phyloP scores from a whole-genome alignment of 64 coral and sea anemone genomes.

The Pocillopora damicornis region DNA sequence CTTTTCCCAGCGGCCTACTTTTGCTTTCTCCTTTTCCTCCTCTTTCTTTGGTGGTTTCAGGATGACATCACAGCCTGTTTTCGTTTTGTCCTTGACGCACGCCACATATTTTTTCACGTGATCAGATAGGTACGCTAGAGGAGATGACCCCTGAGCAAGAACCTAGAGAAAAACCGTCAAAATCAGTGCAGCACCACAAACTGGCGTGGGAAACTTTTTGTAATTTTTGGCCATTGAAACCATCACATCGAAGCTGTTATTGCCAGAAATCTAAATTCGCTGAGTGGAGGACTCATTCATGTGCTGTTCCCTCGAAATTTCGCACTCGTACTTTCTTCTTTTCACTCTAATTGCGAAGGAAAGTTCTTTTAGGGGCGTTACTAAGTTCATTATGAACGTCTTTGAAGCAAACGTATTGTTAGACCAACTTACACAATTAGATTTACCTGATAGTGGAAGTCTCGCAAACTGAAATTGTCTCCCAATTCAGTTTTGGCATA shows the following conservation, averaged over 20 bases:
- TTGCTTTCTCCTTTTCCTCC: not conserved
- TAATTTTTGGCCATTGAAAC: not conserved
- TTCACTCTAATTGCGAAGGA: no score
- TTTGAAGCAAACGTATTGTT: no score
- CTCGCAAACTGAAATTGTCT: slow-evolving; percentile 24
- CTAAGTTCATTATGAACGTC: no score
- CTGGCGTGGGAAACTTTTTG: not conserved
- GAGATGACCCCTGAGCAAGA: slow-evolving; percentile 49
- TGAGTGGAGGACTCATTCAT: not conserved
- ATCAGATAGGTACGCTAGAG: slow-evolving; percentile 44
- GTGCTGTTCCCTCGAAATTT: not conserved
- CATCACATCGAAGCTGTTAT: no score
- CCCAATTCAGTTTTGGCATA: slow-evolving; percentile 18
- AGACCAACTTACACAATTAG: not conserved
- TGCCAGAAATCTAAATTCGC: no score
- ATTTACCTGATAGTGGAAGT: slow-evolving; percentile 76
- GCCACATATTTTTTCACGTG: slow-evolving; percentile 42
- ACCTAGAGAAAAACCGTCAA: slow-evolving; percentile 39
- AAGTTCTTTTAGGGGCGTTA: no score
- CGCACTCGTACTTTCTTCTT: no score
- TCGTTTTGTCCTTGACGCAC: slow-evolving; percentile 25
- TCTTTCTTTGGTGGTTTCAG: slow-evolving; percentile 25
- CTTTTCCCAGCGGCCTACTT: not conserved
- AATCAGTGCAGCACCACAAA: not conserved
- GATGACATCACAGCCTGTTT: slow-evolving; percentile 32